A percentile compares a stretch with the other conserved stretches of the same genome.
Evolutionary conservation across 2,888 invertebrate genomes (phyloP).

Genomic region (Drosophila koepferae): DNA sequence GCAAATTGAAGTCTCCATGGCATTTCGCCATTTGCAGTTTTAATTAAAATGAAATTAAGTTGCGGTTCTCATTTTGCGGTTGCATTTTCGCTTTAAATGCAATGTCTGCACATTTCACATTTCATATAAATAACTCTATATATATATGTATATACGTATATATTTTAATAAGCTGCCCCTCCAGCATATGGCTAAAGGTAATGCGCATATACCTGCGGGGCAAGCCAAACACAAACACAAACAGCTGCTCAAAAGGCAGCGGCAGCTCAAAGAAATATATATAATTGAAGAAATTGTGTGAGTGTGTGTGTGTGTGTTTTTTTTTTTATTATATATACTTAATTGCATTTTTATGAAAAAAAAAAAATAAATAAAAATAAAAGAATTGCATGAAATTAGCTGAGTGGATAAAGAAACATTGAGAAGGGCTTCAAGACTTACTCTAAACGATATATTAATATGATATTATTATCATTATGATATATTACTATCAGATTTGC

Average conservation of each 20-base stretch:
- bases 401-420: not conserved
- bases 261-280: not conserved
- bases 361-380: no score
- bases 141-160: constrained; percentile 19
- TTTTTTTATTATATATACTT: not conserved
- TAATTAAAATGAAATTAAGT: constrained; percentile 80
- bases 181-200: constrained; percentile 25
- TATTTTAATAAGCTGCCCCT: constrained; percentile 50
- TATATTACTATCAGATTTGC: no score
- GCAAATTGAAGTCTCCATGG: constrained; percentile 9
- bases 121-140: constrained; percentile 41
- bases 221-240: constrained; percentile 1
- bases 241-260: constrained; percentile 8
- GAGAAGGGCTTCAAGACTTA: not conserved
- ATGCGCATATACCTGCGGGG: constrained; percentile 14
- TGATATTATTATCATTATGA: no score
- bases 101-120: constrained; percentile 51
- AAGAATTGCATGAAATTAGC: not conserved
- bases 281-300: not conserved
- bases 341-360: constrained; percentile 1
- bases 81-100: constrained; percentile 48
- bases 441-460: no score
- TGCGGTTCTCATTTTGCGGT: constrained; percentile 43
- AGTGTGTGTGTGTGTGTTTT: not conserved
- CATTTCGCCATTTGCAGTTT: constrained; percentile 60